Conservation (phyloP, 2,797 vertebrate species). For the Lagocephalus sceleratus region DNA sequence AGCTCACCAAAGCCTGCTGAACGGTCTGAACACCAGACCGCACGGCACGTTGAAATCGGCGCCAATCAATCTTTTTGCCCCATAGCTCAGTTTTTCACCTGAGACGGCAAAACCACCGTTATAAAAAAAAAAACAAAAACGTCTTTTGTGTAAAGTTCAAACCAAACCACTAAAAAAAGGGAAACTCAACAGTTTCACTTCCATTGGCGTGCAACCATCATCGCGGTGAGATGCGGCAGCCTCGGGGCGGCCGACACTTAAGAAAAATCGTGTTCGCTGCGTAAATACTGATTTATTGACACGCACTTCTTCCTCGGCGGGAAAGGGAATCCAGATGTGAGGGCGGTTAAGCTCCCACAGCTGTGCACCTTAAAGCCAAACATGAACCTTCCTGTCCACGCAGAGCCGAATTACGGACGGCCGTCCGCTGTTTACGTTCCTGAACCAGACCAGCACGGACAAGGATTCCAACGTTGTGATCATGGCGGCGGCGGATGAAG, state of each 20-base stretch:
- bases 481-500: constrained; percentile 19
- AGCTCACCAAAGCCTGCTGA: constrained; percentile 57
- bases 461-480: constrained; percentile 9
- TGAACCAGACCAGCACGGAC: constrained; percentile 9
- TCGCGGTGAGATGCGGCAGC: constrained; percentile 48
- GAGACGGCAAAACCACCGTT: background rate
- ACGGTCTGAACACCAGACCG: constrained; percentile 54
- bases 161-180: background rate
- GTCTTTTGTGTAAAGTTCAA: too few species aligned
- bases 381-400: constrained; percentile 22
- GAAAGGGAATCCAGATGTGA: constrained; percentile 49
- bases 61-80: constrained; percentile 12
- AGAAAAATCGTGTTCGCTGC: constrained; percentile 45
- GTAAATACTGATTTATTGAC: constrained; percentile 53
- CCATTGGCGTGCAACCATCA: constrained; percentile 35
- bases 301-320: constrained; percentile 32
- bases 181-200: background rate
- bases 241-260: constrained; percentile 17
- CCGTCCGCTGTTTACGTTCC: constrained; percentile 39
- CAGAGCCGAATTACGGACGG: constrained; percentile 35
- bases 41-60: constrained; percentile 40
- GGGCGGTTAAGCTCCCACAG: constrained; percentile 38
- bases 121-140: too few species aligned
- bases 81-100: constrained; percentile 18
- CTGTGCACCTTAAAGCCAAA: constrained; percentile 54